Percentiles rank a stretch among this genome's conserved stretches.
Evolutionary conservation across 2,113 vertebrate genomes (phyloP).

Genomic region (Anolis sagrei): DNA sequence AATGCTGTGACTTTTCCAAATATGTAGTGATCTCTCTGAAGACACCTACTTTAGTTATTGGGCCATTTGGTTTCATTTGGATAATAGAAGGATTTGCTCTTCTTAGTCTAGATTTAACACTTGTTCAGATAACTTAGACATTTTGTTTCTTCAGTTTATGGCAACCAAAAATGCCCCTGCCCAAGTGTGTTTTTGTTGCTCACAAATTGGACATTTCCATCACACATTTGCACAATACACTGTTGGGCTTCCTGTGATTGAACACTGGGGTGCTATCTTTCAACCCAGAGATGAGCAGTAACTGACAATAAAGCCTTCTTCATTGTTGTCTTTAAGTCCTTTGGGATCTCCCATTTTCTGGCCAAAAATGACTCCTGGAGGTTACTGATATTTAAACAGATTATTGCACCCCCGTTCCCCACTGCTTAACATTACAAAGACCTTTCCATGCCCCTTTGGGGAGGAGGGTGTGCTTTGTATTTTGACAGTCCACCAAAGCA

Average conservation of each 20-base stretch:
- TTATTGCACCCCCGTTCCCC: no score
- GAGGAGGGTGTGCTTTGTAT: no score
- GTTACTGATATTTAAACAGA: no score
- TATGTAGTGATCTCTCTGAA: conserved; percentile 49
- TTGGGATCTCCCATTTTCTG: no score
- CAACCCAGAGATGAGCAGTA: not conserved
- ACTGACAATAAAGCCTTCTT: no score
- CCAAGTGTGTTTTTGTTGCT: not conserved
- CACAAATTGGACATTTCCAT: not conserved
- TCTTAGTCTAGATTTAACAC: not conserved
- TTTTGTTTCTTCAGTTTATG: not conserved
- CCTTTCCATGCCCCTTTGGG: no score
- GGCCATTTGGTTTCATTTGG: not conserved
- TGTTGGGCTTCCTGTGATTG: not conserved
- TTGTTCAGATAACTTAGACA: not conserved
- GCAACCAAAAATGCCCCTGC: not conserved
- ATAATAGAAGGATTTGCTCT: not conserved
- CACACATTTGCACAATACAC: no score
- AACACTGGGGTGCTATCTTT: not conserved
- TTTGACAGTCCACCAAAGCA: no score
- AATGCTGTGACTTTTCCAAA: conserved; percentile 63
- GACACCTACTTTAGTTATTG: not conserved
- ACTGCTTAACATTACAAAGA: no score
- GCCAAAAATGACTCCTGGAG: no score
- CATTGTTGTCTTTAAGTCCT: no score